A percentile compares a stretch with the other conserved stretches of the same genome.
These are phyloP conservation scores for Myiozetetes cayanensis DNA, from an alignment of 2,113 vertebrate species.

Conservation along the genomic window DNA sequence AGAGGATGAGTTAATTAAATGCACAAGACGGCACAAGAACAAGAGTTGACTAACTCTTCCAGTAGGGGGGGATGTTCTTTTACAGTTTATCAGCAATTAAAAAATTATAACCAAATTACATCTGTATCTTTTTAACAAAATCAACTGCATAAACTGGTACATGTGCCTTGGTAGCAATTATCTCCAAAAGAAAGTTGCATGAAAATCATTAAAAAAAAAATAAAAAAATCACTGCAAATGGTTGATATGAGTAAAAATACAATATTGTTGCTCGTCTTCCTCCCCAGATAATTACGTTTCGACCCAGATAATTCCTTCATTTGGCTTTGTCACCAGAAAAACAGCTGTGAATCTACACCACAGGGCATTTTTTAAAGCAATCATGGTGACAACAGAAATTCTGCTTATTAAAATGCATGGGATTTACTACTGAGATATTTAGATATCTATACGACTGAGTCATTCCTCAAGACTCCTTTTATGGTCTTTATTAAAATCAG, in stretches of 20 bases:
- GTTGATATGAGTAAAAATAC: neutral
- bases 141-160: neutral
- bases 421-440: neutral
- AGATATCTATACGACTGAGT: neutral
- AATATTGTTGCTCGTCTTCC: neutral
- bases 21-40: neutral
- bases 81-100: slow-evolving; percentile 26
- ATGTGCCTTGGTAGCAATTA: neutral
- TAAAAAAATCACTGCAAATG: neutral
- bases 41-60: neutral
- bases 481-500: neutral
- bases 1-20: neutral
- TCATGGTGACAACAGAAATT: neutral
- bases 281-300: neutral
- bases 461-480: neutral
- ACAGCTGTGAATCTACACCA: neutral
- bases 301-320: neutral
- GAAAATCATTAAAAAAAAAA: neutral
- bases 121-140: neutral
- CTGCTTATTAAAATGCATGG: neutral
- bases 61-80: slow-evolving; percentile 47
- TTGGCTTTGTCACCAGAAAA: neutral
- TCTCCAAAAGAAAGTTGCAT: neutral
- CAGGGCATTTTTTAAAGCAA: neutral
- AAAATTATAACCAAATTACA: neutral